Base-by-base conservation (phyloP, 2,113 vertebrate species). In the Mobula hypostoma region DNA sequence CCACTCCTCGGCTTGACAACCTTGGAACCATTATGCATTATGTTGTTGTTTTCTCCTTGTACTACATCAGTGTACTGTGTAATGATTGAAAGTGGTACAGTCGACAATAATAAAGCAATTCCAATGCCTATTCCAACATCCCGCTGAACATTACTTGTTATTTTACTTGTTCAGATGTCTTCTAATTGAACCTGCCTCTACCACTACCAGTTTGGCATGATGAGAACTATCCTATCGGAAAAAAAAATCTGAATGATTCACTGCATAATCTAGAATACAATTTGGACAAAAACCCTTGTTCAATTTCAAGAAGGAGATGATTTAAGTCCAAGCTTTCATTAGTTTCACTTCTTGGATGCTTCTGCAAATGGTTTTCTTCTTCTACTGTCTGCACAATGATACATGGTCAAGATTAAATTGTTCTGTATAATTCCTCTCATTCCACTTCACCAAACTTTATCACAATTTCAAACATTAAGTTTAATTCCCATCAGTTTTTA, bases 401-500 rank as follows among this genome's bases (percentile, higher is more conserved):
- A 61, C 83, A 29, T 87, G 29, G 83, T 61, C 56, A 9, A 1
- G 83, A 61, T 61, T 58, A 87, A 87, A 87, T 87, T 5, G 56
- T 87, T 63, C 29, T 17, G 61, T 87, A 58, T n/a, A 87, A 61
- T 87, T 61, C 27, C 58, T 87, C 56, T 29, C 56, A 87, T 87
- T 87, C 27, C 83, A 87, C 48, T 63, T 87, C 27, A 27, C 83
- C 58, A 61, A 27, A 56, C 56, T 87, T 87, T 61, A 87, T 87
- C 56, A n/a, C 61, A 61, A 87, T 87, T 87, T 56, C 83, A 87
- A 87, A 87, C 56, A 87, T 29, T 61, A 87, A 27, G 24, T 87
- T 87, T 87, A 87, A 29, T 87, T 87, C 48, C 83, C 83, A 61
- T 87, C 83, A 61, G 83, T 87, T 87, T 82, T 87, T 61, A 87